Percentiles rank a stretch among this genome's conserved stretches.
Conservation (phyloP, 2,888 invertebrate genomes). For the Rhagium mordax region DNA sequence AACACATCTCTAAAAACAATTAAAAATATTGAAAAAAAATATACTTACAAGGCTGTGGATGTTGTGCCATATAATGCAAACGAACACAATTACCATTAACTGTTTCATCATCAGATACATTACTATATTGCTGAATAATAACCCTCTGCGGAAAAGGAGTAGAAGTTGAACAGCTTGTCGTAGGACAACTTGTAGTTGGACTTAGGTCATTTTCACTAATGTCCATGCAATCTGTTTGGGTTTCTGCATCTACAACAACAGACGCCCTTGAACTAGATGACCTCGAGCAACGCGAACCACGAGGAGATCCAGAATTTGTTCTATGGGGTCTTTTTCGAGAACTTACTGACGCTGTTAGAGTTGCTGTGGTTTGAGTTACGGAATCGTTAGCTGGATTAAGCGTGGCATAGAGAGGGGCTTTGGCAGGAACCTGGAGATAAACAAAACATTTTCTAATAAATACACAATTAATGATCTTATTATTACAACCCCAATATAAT, state of each 20-base stretch:
- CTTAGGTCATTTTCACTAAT: conserved; percentile 76
- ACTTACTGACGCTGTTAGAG: conserved; percentile 64
- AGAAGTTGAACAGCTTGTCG: conserved; percentile 47
- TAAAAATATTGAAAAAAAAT: no score
- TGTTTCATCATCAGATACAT: conserved; percentile 58
- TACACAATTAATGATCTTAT: no score
- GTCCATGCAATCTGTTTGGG: conserved; percentile 79
- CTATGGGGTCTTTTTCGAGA: conserved; percentile 75
- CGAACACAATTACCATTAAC: conserved; percentile 67
- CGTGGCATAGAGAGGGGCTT: conserved; percentile 76
- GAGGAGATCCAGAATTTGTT: conserved; percentile 75
- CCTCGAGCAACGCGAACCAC: conserved; percentile 63
- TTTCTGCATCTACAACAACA: conserved; percentile 75
- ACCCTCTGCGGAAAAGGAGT: conserved; percentile 65
- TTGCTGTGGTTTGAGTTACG: conserved; percentile 67
- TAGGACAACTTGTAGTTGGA: conserved; percentile 69
- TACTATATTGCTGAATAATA: conserved; percentile 64
- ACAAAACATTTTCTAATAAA: not conserved
- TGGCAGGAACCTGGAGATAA: conserved; percentile 71
- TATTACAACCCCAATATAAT: no score
- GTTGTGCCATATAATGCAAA: conserved; percentile 66
- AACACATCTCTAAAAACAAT: no score
- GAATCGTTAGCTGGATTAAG: conserved; percentile 74
- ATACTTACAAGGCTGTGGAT: conserved; percentile 61
- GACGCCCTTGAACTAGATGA: conserved; percentile 63